A percentile compares a stretch with the other conserved stretches of the same genome.
phyloP scores from a whole-genome alignment of 92 coral and sea anemone species.

The Umimayanthus kanabou region DNA sequence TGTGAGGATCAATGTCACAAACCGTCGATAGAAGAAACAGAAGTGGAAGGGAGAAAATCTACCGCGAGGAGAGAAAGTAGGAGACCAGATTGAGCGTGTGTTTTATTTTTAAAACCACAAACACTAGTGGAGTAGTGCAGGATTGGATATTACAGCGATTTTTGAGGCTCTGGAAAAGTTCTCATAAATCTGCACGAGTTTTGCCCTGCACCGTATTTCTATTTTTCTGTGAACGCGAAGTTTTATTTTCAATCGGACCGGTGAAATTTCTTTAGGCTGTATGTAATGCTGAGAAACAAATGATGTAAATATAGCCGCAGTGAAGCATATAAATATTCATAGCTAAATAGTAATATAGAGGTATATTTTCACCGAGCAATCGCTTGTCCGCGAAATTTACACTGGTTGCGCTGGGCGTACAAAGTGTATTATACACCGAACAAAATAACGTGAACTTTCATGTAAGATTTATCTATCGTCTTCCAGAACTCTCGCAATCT shows the following conservation, averaged over 20 bases:
- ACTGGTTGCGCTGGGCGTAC: not conserved
- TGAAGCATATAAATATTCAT: constrained; percentile 58
- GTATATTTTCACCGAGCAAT: constrained; percentile 57
- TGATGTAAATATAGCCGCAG: constrained; percentile 58
- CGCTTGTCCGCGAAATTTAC: not conserved
- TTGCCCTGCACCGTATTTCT: not conserved
- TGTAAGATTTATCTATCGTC: not conserved
- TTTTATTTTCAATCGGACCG: constrained; percentile 25
- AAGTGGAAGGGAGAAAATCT: not conserved
- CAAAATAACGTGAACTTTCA: not conserved
- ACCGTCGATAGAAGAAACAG: constrained; percentile 11
- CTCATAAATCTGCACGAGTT: not conserved
- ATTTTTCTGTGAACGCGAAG: constrained; percentile 3
- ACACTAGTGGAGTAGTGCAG: not conserved
- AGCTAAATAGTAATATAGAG: constrained; percentile 45
- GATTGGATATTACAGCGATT: not conserved
- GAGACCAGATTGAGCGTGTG: constrained; percentile 7
- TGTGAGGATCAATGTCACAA: not conserved
- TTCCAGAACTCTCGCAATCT: constrained; percentile 22
- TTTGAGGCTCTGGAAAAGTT: not conserved
- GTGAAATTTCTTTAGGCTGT: constrained; percentile 15
- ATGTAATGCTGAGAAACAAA: constrained; percentile 30
- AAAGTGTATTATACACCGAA: not conserved
- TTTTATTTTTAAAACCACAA: constrained; percentile 13
- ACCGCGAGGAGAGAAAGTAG: constrained; percentile 25